Evolutionary conservation across 1,140 invertebrate species (phyloP).

Genomic region (Battus philenor): DNA sequence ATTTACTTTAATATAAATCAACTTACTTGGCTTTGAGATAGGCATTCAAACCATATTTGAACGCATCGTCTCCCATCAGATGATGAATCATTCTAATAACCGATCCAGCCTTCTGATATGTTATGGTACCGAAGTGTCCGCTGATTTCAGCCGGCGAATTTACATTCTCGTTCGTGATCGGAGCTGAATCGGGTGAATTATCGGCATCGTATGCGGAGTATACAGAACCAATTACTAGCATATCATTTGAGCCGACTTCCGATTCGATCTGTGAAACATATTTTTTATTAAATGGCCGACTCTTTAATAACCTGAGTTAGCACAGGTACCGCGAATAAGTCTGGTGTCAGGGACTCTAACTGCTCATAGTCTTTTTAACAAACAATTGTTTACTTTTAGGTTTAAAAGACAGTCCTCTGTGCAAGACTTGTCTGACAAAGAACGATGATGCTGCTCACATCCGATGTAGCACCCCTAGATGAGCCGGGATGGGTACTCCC

Average conservation of each 20-base stretch:
- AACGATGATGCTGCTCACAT: too few species aligned
- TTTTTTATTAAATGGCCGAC: too few species aligned
- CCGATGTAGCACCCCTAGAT: too few species aligned
- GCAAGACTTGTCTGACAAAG: too few species aligned
- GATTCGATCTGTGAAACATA: slow-evolving; percentile 57
- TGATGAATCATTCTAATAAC: slow-evolving; percentile 87
- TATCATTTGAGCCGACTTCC: slow-evolving; percentile 43
- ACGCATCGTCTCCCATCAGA: slow-evolving; percentile 80
- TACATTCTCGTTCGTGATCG: slow-evolving; percentile 57
- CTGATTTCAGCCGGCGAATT: slow-evolving; percentile 76
- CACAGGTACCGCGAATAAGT: too few species aligned
- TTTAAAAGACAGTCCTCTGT: too few species aligned
- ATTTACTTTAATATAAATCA: too few species aligned
- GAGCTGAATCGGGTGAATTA: slow-evolving; percentile 30
- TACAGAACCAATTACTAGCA: slow-evolving; percentile 57
- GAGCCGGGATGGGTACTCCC: too few species aligned
- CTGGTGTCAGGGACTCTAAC: too few species aligned
- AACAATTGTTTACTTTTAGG: too few species aligned
- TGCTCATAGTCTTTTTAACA: too few species aligned
- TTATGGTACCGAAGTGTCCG: slow-evolving; percentile 77
- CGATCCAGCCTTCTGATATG: slow-evolving; percentile 80
- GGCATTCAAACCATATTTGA: slow-evolving; percentile 77
- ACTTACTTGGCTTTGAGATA: slow-evolving; percentile 71
- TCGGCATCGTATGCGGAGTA: slow-evolving; percentile 59
- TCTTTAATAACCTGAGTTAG: too few species aligned